Conservation (phyloP, 2,888 invertebrate genomes). For the Pseudococcus jackbeardsleyi region DNA sequence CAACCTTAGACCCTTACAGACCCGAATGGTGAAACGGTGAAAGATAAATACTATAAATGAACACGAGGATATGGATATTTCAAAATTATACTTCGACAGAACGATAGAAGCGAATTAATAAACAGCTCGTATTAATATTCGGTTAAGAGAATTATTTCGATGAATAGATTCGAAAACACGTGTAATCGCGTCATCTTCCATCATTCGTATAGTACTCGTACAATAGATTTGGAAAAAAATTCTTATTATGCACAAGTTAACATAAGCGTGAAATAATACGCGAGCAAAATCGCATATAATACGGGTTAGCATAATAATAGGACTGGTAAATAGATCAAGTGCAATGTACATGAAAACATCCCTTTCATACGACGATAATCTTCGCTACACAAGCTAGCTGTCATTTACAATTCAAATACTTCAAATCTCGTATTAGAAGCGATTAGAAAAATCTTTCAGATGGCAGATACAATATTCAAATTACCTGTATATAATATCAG, state of each 20-base stretch:
- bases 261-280: slow-evolving; percentile 29
- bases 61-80: neutral
- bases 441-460: neutral
- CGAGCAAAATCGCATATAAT: slow-evolving; percentile 38
- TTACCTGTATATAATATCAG: slow-evolving; percentile 36
- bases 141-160: neutral
- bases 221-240: neutral
- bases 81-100: neutral
- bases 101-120: neutral
- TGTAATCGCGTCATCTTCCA: slow-evolving; percentile 25
- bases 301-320: slow-evolving; percentile 47
- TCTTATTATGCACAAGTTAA: slow-evolving; percentile 21
- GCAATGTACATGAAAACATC: slow-evolving; percentile 48
- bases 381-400: neutral
- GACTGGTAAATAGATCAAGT: slow-evolving; percentile 25
- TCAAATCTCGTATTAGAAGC: neutral
- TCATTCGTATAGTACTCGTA: neutral
- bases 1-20: neutral
- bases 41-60: neutral
- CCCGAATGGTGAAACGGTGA: too few species aligned
- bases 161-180: slow-evolving; percentile 21
- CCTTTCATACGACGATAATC: slow-evolving; percentile 37
- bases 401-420: slow-evolving; percentile 45
- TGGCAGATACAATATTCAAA: neutral
- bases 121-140: neutral